These are phyloP conservation scores for Emydocephalus ijimae DNA, from an alignment of 2,113 vertebrate genomes.

Conservation along the genomic window DNA sequence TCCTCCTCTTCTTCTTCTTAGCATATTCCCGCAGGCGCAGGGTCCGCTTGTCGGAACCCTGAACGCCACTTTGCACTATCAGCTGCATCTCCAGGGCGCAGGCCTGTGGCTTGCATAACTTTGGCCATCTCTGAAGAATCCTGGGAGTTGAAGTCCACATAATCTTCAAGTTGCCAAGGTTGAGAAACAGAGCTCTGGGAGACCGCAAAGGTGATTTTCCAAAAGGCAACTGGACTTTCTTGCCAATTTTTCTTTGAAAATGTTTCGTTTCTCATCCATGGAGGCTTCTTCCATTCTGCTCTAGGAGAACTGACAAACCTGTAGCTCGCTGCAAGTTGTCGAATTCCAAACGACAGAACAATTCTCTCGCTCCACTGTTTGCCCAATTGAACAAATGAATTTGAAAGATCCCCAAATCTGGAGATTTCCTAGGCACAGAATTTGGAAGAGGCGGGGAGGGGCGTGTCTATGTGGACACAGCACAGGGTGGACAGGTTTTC, in stretches of 20 bases:
- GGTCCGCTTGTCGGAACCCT: too few relatives aligned
- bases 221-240: background rate
- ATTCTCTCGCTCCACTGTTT: background rate
- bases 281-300: background rate
- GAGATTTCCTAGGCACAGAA: background rate
- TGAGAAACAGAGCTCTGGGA: background rate
- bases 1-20: too few relatives aligned
- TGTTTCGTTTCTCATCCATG: background rate
- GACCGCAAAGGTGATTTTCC: background rate
- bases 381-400: background rate
- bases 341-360: background rate
- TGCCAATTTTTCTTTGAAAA: background rate
- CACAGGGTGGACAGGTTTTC: accelerated
- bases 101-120: too few relatives aligned
- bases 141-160: background rate
- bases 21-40: too few relatives aligned
- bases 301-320: background rate
- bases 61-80: too few relatives aligned
- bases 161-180: background rate
- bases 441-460: background rate
- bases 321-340: background rate
- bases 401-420: background rate
- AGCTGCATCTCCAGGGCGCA: too few relatives aligned
- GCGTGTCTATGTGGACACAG: background rate
- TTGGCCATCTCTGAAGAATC: background rate